Evolutionary conservation across 53 echinoderm and acorn worm genomes (phyloP), one percentile per base, ranked within the genome.

Genomic region (Luidia sarsii): DNA sequence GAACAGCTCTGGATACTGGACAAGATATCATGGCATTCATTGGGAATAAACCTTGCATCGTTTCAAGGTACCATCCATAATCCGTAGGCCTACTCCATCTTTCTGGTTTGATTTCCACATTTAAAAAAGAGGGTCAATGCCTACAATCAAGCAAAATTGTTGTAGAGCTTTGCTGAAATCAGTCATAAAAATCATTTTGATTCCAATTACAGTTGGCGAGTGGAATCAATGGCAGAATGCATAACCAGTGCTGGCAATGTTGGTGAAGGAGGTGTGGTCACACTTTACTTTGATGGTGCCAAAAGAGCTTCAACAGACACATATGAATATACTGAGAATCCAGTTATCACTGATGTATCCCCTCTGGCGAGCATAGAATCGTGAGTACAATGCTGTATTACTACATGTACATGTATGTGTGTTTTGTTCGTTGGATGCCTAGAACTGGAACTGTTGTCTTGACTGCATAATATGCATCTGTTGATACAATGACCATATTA

Each of bases 251-350:
- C 31, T 25, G 62, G 59, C 10, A 1, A 27, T 0, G 75, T 61
- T 75, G 75, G 75, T 30, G 9, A 41, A 10, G 15, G 27, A 75
- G 33, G 61, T 46, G 61, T 45, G 2, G 9, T 75, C 16, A 45
- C 13, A 43, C 32, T 90, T 52, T 77, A 16, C 64, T 90, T 90
- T 67, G 90, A 90, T 70, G 86, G 80, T 2, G 79, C 90, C 4
- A 36, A 22, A 31, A 82, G 83, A 48, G 33, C 60, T 18, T 23
- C 33, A 50, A 5, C 18, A 20, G n/a, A 79, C 25, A 18, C 32
- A 29, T 90, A 70, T 50, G 30, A 13, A 33, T 90, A 75, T 74
- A 57, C 59, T 27, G 54, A 86, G 1, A 90, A 90, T 55, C 86
- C 86, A 53, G 48, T 43, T 24, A 77, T 90, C 25, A 75, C 52